These are phyloP conservation scores for Buceros bicornis DNA, from an alignment of 2,797 vertebrate species.

Conservation along the genomic window DNA sequence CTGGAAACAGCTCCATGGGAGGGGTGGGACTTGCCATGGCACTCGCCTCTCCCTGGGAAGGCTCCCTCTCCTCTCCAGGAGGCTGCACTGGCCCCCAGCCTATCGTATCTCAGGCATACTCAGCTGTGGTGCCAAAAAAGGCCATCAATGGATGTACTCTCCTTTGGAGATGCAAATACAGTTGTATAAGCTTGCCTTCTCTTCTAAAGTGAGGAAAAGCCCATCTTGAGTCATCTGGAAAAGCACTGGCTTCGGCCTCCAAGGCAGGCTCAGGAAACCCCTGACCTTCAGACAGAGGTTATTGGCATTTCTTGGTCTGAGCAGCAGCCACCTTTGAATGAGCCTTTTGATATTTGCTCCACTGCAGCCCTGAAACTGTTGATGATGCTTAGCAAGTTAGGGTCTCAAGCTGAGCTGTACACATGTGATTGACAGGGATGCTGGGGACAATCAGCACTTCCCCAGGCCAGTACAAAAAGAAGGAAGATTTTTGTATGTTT, in stretches of 20 bases:
- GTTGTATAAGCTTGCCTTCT: neutral
- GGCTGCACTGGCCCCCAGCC: neutral
- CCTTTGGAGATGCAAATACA: neutral
- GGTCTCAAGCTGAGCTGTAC: neutral
- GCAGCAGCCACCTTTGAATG: neutral
- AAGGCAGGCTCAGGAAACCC: neutral
- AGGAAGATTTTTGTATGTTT: neutral
- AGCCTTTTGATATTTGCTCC: neutral
- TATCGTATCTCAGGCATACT: neutral
- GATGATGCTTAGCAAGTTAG: neutral
- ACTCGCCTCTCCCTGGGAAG: neutral
- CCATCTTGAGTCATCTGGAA: neutral
- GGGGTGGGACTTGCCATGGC: neutral
- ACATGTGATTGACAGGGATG: neutral
- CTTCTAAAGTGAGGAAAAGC: neutral
- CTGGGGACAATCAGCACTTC: neutral
- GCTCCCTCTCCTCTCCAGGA: no score
- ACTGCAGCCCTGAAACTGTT: neutral
- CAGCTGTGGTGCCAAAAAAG: neutral
- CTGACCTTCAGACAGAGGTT: neutral
- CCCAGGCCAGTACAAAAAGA: neutral
- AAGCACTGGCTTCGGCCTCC: neutral
- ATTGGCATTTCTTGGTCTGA: neutral
- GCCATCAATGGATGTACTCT: accelerated
- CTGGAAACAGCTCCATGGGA: neutral